These are phyloP conservation scores for Agrotis exclamationis DNA, from an alignment of 2,888 invertebrate genomes.

Conservation along the genomic window DNA sequence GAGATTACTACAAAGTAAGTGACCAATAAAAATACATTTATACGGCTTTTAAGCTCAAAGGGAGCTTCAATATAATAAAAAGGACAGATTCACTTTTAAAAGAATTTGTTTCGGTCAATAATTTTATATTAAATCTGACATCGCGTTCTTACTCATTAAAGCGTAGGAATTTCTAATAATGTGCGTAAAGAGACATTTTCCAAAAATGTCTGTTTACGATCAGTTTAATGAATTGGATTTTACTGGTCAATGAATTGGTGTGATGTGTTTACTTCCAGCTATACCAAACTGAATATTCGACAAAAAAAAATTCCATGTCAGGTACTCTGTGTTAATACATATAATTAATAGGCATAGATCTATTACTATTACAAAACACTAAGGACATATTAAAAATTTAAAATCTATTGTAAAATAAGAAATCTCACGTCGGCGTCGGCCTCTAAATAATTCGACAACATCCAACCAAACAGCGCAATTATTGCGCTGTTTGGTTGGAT, in stretches of 20 bases:
- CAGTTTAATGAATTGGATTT: conserved; percentile 4
- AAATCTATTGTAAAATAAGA: background rate
- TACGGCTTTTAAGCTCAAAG: conserved; percentile 66
- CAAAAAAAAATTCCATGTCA: too few species aligned
- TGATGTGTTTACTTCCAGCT: too few species aligned
- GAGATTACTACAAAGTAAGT: conserved; percentile 72
- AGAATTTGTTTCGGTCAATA: conserved; percentile 67
- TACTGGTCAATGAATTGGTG: background rate
- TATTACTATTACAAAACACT: too few species aligned
- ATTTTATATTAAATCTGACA: conserved; percentile 61
- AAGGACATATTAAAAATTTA: too few species aligned
- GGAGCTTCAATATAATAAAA: conserved; percentile 70
- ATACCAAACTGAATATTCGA: too few species aligned
- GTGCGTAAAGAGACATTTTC: background rate
- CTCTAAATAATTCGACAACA: conserved; percentile 3
- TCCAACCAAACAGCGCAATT: conserved; percentile 17
- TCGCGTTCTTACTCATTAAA: conserved; percentile 50
- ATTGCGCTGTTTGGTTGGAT: too few species aligned
- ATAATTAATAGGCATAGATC: too few species aligned
- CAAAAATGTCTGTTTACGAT: conserved; percentile 10
- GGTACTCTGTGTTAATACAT: too few species aligned
- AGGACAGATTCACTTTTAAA: conserved; percentile 64
- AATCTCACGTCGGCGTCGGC: background rate
- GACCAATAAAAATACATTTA: conserved; percentile 72
- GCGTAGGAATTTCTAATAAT: conserved; percentile 37